Base-by-base conservation (phyloP, 2,888 invertebrate species). In the Antheraea assamensis region DNA sequence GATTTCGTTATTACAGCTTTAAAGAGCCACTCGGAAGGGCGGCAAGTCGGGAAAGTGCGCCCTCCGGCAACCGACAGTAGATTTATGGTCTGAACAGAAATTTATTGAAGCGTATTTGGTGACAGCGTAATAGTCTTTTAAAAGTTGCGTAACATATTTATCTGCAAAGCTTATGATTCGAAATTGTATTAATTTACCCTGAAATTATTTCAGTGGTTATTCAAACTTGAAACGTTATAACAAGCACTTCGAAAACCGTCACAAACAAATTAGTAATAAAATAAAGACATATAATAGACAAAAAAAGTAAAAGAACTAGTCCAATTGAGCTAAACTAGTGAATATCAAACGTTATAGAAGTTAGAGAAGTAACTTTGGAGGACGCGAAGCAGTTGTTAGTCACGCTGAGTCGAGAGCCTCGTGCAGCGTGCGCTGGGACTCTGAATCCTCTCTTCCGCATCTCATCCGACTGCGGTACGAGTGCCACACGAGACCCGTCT, bases 61-160 rank as follows among this genome's bases (percentile, higher is more conserved):
- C 68, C 68, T 35, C 68, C 68, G 68, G 68, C 68, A 35, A 68
- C 68, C 68, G 68, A 35, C 35, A 68, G 35, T 10, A n/a, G 24
- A 68, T 35, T 68, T 68, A 68, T 68, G 35, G 13, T 7, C 68
- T n/a, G 21, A 68, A 21, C n/a, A 35, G 35, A 68, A 35, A 68
- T 35, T 68, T 68, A 68, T 68, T 35, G 68, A 35, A 68, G 68
- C 68, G 68, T 68, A 68, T 68, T 68, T 68, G 68, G 68, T 68
- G 68, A 68, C 68, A 35, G 68, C 68, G 68, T 68, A 68, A 68
- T 68, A 68, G 68, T 68, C 68, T 68, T 35, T 35, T n/a, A 35
- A 35, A 68, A 35, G 24, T 68, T 68, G 35, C 35, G 1, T 35
- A 68, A 68, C 68, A 68, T 35, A 35, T 68, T 68, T 68, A 68